Percentiles rank a stretch among this genome's conserved stretches.
Evolutionary conservation across 2,888 invertebrate species (phyloP).

Genomic region (Drosophila monieri): DNA sequence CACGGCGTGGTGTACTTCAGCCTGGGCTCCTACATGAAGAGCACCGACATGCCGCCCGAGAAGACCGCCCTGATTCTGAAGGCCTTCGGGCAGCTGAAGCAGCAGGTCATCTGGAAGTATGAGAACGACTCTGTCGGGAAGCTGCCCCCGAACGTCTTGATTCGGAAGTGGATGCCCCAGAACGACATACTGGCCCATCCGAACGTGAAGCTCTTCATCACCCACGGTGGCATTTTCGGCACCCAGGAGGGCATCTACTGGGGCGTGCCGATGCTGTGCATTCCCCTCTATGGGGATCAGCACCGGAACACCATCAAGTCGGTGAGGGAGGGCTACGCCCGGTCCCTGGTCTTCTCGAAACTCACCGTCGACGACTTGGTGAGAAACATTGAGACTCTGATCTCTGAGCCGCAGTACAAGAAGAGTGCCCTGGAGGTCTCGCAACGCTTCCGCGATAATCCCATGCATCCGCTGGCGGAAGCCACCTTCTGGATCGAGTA

Average conservation of each 20-base stretch:
- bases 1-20: slow-evolving; percentile 85
- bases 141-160: slow-evolving; percentile 84
- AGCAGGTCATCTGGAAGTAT: slow-evolving; percentile 85
- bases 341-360: slow-evolving; percentile 79
- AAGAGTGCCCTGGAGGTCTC: slow-evolving; percentile 84
- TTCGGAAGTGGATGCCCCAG: slow-evolving; percentile 85
- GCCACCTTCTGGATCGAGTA: slow-evolving; percentile 87
- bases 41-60: slow-evolving; percentile 83
- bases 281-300: slow-evolving; percentile 84
- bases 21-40: slow-evolving; percentile 84
- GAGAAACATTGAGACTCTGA: slow-evolving; percentile 79
- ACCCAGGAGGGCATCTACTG: slow-evolving; percentile 84
- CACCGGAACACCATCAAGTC: slow-evolving; percentile 83
- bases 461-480: slow-evolving; percentile 85
- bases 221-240: slow-evolving; percentile 84
- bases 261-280: slow-evolving; percentile 84
- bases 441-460: slow-evolving; percentile 85
- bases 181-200: slow-evolving; percentile 84
- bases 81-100: slow-evolving; percentile 84
- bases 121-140: slow-evolving; percentile 83
- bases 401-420: slow-evolving; percentile 82
- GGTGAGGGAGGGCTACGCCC: slow-evolving; percentile 82
- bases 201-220: slow-evolving; percentile 84
- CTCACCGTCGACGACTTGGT: slow-evolving; percentile 81
- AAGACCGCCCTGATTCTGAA: slow-evolving; percentile 81